Base-by-base conservation (phyloP, 2,888 invertebrate species). In the Suillia variegata region DNA sequence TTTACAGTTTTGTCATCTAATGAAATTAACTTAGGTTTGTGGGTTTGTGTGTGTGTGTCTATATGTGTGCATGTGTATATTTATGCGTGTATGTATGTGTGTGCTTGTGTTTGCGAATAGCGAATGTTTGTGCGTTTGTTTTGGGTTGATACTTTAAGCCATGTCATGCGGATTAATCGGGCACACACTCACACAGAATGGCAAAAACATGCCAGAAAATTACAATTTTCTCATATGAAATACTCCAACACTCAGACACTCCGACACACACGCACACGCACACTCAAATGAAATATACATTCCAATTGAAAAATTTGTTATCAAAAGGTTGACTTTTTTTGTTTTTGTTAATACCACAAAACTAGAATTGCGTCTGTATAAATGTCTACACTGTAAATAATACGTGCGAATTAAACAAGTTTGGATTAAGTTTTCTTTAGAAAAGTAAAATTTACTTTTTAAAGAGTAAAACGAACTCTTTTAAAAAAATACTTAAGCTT, bases 1-100 rank as follows among this genome's bases (percentile, higher is more conserved):
- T 62, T 63, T 65, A 56, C 64, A 65, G 59, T n/a, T 65, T 69
- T 69, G 69, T 62, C 67, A 68, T 65, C 66, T 65, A 64, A 65
- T 65, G 64, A 60, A 63, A 67, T 67, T 66, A 62, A 65, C 65
- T 66, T 66, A 50, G 38, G 42, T 54, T 49, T 54, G 54, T 55
- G 47, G 56, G 6, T 38, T 38, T 53, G 22, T 53, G 22, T 53
- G 13, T 24, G 18, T 42, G 31, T 5, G 12, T 3, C 13, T 26
- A 18, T 26, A 31, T 26, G 17, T 24, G 8, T 12, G 18, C 17
- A 10, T n/a, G n/a, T n/a, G n/a, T n/a, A n/a, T n/a, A n/a, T n/a
- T n/a, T n/a, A n/a, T n/a, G n/a, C 13, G 20, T n/a, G 20, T 10
- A 48, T 21, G 18, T 20, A 20, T 17, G 17, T 48, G 18, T 17